Percentiles rank a stretch among this genome's conserved stretches.
phyloP scores from a whole-genome alignment of 2,888 invertebrate species.

The Agonopterix arenella region DNA sequence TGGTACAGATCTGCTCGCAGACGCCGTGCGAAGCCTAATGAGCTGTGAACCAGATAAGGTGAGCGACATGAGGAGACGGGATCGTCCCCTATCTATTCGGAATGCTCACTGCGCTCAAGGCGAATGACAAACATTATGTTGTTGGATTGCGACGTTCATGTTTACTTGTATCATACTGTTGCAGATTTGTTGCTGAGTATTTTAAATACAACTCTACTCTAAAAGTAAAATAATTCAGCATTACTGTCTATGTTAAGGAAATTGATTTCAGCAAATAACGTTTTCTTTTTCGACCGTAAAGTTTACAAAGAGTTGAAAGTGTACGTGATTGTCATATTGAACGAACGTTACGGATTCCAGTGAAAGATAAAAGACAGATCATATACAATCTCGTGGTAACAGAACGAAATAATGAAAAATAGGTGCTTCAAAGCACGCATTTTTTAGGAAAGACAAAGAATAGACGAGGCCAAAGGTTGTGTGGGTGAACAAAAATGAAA shows the following conservation, averaged over 20 bases:
- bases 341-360: too few species aligned
- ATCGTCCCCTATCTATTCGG: slow-evolving; percentile 59
- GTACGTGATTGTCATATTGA: too few species aligned
- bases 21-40: slow-evolving; percentile 64
- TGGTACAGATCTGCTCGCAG: slow-evolving; percentile 59
- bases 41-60: slow-evolving; percentile 78
- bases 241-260: too few species aligned
- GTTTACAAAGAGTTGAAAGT: too few species aligned
- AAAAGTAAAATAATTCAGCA: too few species aligned
- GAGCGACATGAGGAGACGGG: slow-evolving; percentile 53
- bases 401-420: slow-evolving; percentile 50
- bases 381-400: slow-evolving; percentile 36
- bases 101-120: slow-evolving; percentile 46
- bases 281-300: too few species aligned
- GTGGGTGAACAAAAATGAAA: slow-evolving; percentile 44
- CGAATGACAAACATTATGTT: slow-evolving; percentile 18
- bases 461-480: slow-evolving; percentile 16
- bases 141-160: too few species aligned
- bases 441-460: slow-evolving; percentile 54
- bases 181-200: too few species aligned
- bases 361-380: slow-evolving; percentile 24
- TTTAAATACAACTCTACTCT: too few species aligned
- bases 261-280: too few species aligned
- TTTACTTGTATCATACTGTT: too few species aligned
- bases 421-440: slow-evolving; percentile 51